Conservation (phyloP, 2,113 vertebrate genomes). For the Leucopsar rothschildi region DNA sequence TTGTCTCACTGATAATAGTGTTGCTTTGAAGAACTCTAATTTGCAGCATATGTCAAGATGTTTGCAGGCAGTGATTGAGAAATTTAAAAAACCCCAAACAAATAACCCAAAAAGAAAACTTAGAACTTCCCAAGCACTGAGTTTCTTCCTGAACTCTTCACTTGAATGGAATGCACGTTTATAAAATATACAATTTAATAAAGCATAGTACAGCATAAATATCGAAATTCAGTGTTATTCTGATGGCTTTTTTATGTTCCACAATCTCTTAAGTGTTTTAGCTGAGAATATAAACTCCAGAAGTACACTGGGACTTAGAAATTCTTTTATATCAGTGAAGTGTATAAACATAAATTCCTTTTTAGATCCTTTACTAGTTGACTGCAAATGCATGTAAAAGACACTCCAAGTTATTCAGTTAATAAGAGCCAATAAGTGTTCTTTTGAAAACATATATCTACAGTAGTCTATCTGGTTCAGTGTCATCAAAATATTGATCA, state of each 20-base stretch:
- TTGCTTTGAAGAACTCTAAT: not conserved
- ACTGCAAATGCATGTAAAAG: not conserved
- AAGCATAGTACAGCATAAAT: not conserved
- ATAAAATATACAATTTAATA: not conserved
- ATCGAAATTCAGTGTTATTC: not conserved
- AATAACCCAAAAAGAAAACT: not conserved
- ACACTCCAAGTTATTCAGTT: not conserved
- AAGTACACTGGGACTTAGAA: not conserved
- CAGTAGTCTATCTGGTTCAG: not conserved
- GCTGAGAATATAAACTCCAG: not conserved
- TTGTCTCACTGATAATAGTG: not conserved
- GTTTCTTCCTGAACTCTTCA: not conserved
- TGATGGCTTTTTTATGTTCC: fast-evolving
- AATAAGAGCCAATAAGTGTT: not conserved
- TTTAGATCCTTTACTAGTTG: not conserved
- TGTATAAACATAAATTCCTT: not conserved
- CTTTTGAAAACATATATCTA: not conserved
- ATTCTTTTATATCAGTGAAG: not conserved
- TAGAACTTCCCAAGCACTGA: not conserved
- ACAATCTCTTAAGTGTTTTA: not conserved
- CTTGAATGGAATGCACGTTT: not conserved
- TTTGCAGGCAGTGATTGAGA: not conserved
- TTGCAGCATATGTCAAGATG: not conserved
- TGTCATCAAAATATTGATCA: not conserved
- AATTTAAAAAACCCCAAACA: not conserved